A percentile compares a stretch with the other conserved stretches of the same genome.
Conservation (phyloP, 2,113 vertebrate species). For the Mormyrus iriodes region DNA sequence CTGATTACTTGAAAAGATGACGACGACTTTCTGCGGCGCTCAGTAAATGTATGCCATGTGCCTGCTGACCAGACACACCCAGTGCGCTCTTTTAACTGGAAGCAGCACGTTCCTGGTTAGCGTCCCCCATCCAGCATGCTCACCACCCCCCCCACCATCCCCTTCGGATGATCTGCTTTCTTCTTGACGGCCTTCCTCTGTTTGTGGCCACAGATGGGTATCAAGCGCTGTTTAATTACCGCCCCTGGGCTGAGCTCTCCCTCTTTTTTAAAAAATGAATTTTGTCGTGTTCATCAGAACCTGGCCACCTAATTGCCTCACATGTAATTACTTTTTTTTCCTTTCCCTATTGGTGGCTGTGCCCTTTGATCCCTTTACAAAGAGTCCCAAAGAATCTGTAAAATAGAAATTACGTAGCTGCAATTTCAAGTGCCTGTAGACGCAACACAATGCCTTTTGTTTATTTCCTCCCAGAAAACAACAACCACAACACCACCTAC, state of each 20-base stretch:
- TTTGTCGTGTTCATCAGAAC: conserved; percentile 21
- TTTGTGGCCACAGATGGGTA: background rate
- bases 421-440: background rate
- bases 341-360: conserved; percentile 8
- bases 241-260: background rate
- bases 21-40: background rate
- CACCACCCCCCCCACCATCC: background rate
- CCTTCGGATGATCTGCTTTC: background rate
- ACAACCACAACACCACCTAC: background rate
- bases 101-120: background rate
- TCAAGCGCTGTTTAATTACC: background rate
- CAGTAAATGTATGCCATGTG: background rate
- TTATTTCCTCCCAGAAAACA: background rate
- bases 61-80: background rate
- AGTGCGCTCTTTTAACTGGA: background rate
- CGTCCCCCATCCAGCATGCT: background rate
- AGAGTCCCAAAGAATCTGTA: background rate
- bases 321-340: conserved; percentile 22
- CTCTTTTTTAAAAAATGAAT: conserved; percentile 27
- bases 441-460: background rate
- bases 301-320: background rate
- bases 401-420: background rate
- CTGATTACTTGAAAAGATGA: background rate
- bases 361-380: background rate
- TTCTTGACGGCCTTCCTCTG: background rate